phyloP scores from a whole-genome alignment of 1,140 invertebrate species.

The Lethocerus indicus region DNA sequence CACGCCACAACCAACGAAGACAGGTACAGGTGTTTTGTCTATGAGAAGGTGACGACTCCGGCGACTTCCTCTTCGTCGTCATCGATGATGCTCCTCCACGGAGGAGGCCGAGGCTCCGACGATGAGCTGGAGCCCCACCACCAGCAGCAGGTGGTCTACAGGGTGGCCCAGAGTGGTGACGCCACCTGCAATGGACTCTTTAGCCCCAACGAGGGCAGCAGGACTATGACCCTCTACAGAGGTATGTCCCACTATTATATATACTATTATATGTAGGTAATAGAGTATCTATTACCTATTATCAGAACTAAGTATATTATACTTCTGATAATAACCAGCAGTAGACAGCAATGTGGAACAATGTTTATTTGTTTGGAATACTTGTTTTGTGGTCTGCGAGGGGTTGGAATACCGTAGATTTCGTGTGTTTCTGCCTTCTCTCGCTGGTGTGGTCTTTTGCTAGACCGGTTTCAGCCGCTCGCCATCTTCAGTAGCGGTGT shows the following conservation, averaged over 20 bases:
- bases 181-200: slow-evolving; percentile 40
- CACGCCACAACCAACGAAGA: slow-evolving; percentile 80
- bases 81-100: no score
- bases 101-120: background rate
- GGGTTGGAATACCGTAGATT: no score
- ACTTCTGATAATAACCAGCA: no score
- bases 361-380: no score
- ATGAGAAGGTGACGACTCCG: slow-evolving; percentile 45
- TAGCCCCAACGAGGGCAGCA: slow-evolving; percentile 35
- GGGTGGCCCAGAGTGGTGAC: slow-evolving; percentile 50
- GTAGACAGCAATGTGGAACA: no score
- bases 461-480: no score
- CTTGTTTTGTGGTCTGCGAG: no score
- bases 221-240: slow-evolving; percentile 36
- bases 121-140: slow-evolving; percentile 1
- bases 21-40: slow-evolving; percentile 81
- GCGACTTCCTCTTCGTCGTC: background rate
- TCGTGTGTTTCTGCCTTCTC: no score
- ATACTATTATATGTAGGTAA: background rate
- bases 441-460: no score
- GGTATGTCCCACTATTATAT: slow-evolving; percentile 22
- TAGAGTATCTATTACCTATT: no score
- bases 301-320: no score
- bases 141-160: slow-evolving; percentile 22
- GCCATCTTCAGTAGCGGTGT: no score